phyloP scores from a whole-genome alignment of 2,888 invertebrate species.

The Agelastica alni region DNA sequence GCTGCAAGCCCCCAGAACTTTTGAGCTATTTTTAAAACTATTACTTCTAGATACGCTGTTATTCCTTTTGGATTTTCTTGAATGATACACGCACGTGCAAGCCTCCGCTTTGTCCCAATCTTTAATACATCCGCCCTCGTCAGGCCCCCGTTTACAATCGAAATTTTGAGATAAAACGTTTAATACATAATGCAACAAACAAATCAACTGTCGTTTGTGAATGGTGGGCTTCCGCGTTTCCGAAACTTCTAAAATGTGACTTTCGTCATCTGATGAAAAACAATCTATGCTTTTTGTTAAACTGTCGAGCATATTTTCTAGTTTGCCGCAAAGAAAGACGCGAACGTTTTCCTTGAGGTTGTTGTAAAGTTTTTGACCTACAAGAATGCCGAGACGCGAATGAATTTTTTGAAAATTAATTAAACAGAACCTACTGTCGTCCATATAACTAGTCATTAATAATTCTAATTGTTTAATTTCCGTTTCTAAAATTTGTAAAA shows the following conservation, averaged over 20 bases:
- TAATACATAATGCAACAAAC: conserved; percentile 55
- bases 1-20: conserved; percentile 37
- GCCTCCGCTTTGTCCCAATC: conserved; percentile 62
- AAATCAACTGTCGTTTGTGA: conserved; percentile 58
- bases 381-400: conserved; percentile 66
- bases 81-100: conserved; percentile 69
- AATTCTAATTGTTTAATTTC: conserved; percentile 72
- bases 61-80: conserved; percentile 60
- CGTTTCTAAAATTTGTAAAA: conserved; percentile 64
- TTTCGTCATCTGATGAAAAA: conserved; percentile 65
- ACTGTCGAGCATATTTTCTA: conserved; percentile 42
- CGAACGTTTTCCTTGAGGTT: conserved; percentile 49
- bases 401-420: conserved; percentile 69
- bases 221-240: conserved; percentile 49
- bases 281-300: conserved; percentile 54
- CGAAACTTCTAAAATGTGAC: conserved; percentile 42
- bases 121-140: conserved; percentile 61
- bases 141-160: conserved; percentile 59
- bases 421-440: conserved; percentile 65
- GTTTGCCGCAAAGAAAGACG: conserved; percentile 28
- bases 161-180: conserved; percentile 45
- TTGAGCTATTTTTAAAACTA: conserved; percentile 48
- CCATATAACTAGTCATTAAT: conserved; percentile 70
- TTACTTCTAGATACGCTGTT: conserved; percentile 61
- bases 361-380: conserved; percentile 61